Evolutionary conservation across 2,888 invertebrate species (phyloP).

Genomic region (Podotricha telesiphe): DNA sequence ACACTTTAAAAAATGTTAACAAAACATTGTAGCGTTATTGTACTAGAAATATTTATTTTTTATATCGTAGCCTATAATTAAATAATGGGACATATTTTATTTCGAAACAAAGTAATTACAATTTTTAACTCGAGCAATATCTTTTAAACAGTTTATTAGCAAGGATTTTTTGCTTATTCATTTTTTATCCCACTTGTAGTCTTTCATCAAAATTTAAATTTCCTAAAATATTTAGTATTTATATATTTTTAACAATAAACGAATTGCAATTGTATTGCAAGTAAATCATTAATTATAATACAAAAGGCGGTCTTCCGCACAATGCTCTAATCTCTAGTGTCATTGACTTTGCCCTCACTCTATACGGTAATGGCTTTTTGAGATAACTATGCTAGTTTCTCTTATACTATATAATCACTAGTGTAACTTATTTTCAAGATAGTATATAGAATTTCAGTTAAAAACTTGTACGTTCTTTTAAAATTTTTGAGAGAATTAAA

Average conservation of each 20-base stretch:
- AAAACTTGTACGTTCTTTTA: background rate
- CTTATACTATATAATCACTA: background rate
- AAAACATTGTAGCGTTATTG: no score
- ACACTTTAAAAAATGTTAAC: no score
- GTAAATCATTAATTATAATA: background rate
- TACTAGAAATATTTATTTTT: no score
- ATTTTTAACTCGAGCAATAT: no score
- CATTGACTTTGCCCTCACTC: constrained; percentile 2
- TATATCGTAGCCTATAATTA: no score
- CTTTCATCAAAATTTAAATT: no score
- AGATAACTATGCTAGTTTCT: background rate
- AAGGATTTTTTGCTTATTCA: no score
- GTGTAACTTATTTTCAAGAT: background rate
- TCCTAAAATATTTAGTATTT: no score
- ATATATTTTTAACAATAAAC: background rate
- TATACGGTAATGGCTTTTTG: background rate
- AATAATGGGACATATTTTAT: no score
- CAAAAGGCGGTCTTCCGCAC: background rate
- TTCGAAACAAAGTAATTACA: no score
- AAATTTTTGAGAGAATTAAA: background rate
- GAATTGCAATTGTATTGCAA: background rate
- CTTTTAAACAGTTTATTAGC: no score
- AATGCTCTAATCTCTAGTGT: background rate
- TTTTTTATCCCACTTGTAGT: no score
- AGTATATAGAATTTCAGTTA: background rate